A percentile compares a stretch with the other conserved stretches of the same genome.
Evolutionary conservation across 2,888 invertebrate species (phyloP).

Genomic region (Chalcosyrphus nemorum): DNA sequence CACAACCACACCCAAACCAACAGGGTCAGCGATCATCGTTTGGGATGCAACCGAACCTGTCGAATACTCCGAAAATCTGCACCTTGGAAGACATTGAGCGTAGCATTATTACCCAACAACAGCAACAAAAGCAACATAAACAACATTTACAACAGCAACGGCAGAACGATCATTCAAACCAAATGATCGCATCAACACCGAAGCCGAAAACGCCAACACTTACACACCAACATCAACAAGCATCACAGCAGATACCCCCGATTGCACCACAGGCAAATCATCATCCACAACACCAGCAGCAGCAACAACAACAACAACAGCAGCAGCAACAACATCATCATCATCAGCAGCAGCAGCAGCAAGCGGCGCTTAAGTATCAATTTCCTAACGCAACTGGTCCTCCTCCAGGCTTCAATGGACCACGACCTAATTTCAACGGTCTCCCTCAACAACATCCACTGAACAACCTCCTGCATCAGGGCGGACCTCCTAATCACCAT

Average conservation of each 20-base stretch:
- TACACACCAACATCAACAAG: conserved; percentile 66
- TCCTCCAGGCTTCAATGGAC: conserved; percentile 66
- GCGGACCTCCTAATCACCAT: conserved; percentile 71
- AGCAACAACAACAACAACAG: conserved; percentile 74
- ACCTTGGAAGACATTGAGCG: conserved; percentile 82
- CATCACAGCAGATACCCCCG: conserved; percentile 79
- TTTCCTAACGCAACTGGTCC: conserved; percentile 54
- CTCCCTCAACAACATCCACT: conserved; percentile 73
- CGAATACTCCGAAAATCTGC: conserved; percentile 78
- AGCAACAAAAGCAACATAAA: conserved; percentile 76
- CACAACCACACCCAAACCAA: conserved; percentile 37
- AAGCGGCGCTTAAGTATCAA: conserved; percentile 48
- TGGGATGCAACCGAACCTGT: conserved; percentile 73
- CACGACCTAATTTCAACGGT: conserved; percentile 68
- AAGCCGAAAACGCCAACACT: conserved; percentile 74
- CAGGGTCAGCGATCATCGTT: conserved; percentile 72
- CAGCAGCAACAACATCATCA: conserved; percentile 67
- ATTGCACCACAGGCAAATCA: conserved; percentile 79
- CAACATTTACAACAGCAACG: conserved; percentile 74
- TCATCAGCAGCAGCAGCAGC: conserved; percentile 43
- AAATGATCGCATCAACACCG: conserved; percentile 73
- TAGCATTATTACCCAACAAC: conserved; percentile 80
- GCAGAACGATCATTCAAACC: conserved; percentile 50
- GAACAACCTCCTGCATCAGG: conserved; percentile 75
- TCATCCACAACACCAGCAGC: conserved; percentile 41